A percentile compares a stretch with the other conserved stretches of the same genome.
These are phyloP conservation scores for Siniperca knerii DNA, from an alignment of 2,113 vertebrate genomes.

Conservation along the genomic window DNA sequence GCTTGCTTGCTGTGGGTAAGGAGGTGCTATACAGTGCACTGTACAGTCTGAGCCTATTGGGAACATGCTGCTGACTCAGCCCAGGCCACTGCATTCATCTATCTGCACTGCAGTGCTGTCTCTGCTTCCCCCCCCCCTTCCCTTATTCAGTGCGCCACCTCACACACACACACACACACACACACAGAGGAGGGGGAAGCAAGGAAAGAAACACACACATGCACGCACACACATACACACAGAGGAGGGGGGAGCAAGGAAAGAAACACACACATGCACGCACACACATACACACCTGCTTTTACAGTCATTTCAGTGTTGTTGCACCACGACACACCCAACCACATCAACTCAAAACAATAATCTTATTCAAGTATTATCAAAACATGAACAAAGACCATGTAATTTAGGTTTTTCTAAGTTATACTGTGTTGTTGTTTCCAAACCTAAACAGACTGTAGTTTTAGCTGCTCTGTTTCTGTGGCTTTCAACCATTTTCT, in stretches of 20 bases:
- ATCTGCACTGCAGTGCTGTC: conserved; percentile 84
- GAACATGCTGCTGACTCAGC: conserved; percentile 85
- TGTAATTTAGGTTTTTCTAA: background rate
- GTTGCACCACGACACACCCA: conserved; percentile 66
- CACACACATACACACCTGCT: conserved; percentile 32
- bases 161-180: conserved; percentile 37
- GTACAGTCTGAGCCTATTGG: conserved; percentile 76
- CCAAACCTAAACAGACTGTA: conserved; percentile 4
- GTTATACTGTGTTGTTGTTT: background rate
- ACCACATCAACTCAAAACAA: conserved; percentile 5
- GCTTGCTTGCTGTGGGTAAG: conserved; percentile 64
- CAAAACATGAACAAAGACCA: conserved; percentile 3
- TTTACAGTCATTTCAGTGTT: conserved; percentile 41
- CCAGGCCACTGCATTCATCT: conserved; percentile 82
- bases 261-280: conserved; percentile 26
- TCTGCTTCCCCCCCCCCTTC: conserved; percentile 57
- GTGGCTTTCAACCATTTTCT: conserved; percentile 3
- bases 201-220: conserved; percentile 26
- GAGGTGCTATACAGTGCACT: conserved; percentile 70
- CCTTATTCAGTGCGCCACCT: conserved; percentile 63
- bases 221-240: conserved; percentile 19
- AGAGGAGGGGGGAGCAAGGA: conserved; percentile 3
- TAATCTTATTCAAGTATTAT: background rate
- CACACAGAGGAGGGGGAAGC: conserved; percentile 20
- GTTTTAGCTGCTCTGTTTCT: conserved; percentile 3